These are phyloP conservation scores for Proisotoma minuta DNA, from an alignment of 2,888 invertebrate species.

Conservation along the genomic window DNA sequence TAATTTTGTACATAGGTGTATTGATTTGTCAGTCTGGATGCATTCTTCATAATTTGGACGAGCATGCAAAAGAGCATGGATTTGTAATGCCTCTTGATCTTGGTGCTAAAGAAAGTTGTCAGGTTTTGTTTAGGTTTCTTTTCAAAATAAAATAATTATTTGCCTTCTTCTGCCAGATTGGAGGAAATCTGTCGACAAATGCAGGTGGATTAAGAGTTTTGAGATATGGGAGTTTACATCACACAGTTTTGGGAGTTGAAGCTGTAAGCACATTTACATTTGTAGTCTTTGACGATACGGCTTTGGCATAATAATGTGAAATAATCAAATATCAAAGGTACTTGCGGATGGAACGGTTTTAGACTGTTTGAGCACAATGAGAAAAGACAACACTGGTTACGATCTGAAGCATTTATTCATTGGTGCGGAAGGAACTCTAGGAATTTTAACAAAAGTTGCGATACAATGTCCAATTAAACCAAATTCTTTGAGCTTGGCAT, in stretches of 20 bases:
- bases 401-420: conserved; percentile 95
- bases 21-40: conserved; percentile 89
- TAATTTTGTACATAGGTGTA: conserved; percentile 58
- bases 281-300: too few relatives aligned
- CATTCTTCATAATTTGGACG: conserved; percentile 78
- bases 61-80: conserved; percentile 63
- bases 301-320: background rate
- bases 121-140: too few relatives aligned
- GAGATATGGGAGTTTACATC: conserved; percentile 91
- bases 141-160: conserved; percentile 58
- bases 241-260: conserved; percentile 84
- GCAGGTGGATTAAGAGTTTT: conserved; percentile 90
- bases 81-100: conserved; percentile 92
- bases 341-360: conserved; percentile 78
- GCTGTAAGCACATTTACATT: conserved; percentile 61
- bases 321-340: conserved; percentile 56
- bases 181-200: conserved; percentile 93
- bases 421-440: conserved; percentile 95
- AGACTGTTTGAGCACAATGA: conserved; percentile 75
- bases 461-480: conserved; percentile 85
- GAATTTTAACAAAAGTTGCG: conserved; percentile 85
- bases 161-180: too few relatives aligned
- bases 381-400: conserved; percentile 97
- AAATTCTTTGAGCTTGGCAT: conserved; percentile 75
- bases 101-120: conserved; percentile 92